Evolutionary conservation across 2,113 vertebrate genomes (phyloP).

Genomic region (Dicaeum eximium): DNA sequence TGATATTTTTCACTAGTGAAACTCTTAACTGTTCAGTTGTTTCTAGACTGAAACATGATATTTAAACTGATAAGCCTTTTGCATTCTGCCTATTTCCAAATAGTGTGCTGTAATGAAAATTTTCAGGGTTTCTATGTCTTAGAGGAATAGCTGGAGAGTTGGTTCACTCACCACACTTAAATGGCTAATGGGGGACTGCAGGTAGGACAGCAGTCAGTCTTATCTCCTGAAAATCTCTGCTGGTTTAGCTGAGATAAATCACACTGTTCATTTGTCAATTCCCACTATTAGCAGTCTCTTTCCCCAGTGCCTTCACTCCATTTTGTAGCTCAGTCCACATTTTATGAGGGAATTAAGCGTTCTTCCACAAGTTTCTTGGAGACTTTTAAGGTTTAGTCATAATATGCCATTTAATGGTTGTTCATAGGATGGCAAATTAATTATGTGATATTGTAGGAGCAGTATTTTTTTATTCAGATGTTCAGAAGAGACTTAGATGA

Average conservation of each 20-base stretch:
- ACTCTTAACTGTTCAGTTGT: neutral
- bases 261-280: neutral
- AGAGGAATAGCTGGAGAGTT: neutral
- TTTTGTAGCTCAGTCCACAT: neutral
- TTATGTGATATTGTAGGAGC: neutral
- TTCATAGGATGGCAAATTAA: neutral
- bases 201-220: neutral
- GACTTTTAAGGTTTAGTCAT: neutral
- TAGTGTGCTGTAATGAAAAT: neutral
- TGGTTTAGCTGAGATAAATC: neutral
- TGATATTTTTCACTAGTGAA: neutral
- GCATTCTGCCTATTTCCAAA: neutral
- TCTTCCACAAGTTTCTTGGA: neutral
- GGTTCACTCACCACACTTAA: neutral
- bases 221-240: neutral
- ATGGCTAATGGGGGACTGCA: neutral
- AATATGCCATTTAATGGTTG: neutral
- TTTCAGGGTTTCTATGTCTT: neutral
- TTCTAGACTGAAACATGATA: neutral
- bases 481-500: neutral
- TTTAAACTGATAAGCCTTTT: neutral
- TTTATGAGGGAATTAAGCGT: neutral
- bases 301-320: neutral
- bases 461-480: neutral
- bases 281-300: neutral